Evolutionary conservation across 2,888 invertebrate species (phyloP), one percentile per base, ranked within the genome.

Genomic region (Pyrrhosoma nymphula): DNA sequence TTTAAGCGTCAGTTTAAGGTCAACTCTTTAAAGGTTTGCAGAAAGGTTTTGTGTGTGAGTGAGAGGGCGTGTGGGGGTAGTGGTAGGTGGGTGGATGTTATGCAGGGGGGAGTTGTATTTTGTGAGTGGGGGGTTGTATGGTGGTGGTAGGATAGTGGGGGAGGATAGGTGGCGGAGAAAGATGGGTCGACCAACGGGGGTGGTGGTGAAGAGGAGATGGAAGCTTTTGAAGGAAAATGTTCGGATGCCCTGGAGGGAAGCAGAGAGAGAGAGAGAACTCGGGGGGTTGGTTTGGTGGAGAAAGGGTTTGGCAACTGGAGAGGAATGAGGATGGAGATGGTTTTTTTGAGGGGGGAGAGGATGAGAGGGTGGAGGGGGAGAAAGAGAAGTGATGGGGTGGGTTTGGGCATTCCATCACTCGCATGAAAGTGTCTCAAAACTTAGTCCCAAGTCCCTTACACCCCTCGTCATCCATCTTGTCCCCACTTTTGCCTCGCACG

Each of bases 341-440:
- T 69, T 82, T 35, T 82, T 82, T 82, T 35, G 35, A 20, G 60
- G 69, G n/a, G 69, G 69, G 69, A 6, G 69, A 12, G 12, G 10
- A n/a, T 12, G 26, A n/a, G 4, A 14, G 35, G 82, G 82, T 1
- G 35, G 35, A 26, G 82, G 35, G 35, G n/a, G 82, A 82, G 30
- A 18, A 35, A 47, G 47, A 47, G 47, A 47, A 8, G 47, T 47
- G 47, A 47, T 47, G 47, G 82, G 82, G 35, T 69, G 69, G n/a
- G 69, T 23, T 82, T 82, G 82, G 35, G 82, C 82, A 35, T 82
- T 82, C 82, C 82, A 82, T 82, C 82, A 82, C 35, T 35, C 82
- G 82, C 82, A 82, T 82, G 82, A 82, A 82, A 35, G 82, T 82
- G 82, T 82, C 82, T 82, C 82, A 82, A 82, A 82, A 82, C 82